A percentile compares a stretch with the other conserved stretches of the same genome.
Evolutionary conservation across 2,797 vertebrate genomes (phyloP).

Genomic region (Sphenopsis melanotis): DNA sequence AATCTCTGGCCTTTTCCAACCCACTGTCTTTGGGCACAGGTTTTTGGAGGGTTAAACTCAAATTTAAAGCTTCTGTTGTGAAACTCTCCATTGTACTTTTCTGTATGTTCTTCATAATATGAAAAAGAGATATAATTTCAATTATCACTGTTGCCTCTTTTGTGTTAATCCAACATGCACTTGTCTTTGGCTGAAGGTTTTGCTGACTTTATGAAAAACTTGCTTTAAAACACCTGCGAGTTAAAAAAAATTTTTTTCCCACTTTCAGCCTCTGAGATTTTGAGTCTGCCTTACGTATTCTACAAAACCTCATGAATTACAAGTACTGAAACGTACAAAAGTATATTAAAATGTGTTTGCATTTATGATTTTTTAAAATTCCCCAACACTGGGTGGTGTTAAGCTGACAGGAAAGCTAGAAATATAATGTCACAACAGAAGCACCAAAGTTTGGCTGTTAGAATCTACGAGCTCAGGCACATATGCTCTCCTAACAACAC

Average conservation of each 20-base stretch:
- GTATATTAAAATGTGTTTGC: neutral
- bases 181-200: neutral
- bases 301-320: neutral
- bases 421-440: neutral
- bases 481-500: conserved; percentile 39
- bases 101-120: neutral
- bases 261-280: neutral
- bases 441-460: conserved; percentile 11
- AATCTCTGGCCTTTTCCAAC: neutral
- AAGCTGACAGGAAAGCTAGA: conserved; percentile 32
- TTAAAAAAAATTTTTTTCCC: neutral
- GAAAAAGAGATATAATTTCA: neutral
- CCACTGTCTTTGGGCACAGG: neutral
- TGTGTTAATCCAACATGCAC: neutral
- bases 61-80: neutral
- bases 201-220: neutral
- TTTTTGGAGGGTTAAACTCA: neutral
- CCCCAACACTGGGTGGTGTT: neutral
- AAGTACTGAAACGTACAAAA: rapidly evolving
- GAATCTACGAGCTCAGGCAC: conserved; percentile 30
- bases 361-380: neutral
- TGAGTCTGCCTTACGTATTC: neutral
- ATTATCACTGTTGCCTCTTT: neutral
- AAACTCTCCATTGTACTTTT: neutral
- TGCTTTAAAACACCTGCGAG: neutral